Conservation (phyloP, 1,140 invertebrate genomes). For the Gonioctena quinquepunctata region DNA sequence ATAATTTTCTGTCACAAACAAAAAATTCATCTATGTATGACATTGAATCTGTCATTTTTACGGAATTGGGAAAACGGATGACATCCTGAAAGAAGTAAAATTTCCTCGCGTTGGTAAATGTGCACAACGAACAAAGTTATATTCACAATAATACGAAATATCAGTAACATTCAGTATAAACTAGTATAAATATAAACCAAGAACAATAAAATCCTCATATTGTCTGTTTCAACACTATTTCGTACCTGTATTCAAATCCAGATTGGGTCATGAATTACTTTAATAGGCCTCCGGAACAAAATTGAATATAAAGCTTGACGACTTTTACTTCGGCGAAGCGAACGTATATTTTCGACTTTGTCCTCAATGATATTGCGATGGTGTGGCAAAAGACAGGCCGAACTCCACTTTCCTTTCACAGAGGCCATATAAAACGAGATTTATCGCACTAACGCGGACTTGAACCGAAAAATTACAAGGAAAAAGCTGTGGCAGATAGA, state of each 20-base stretch:
- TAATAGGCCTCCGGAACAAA: not conserved
- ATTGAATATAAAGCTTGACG: not conserved
- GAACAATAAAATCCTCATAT: not conserved
- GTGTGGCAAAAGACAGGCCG: conserved; percentile 20
- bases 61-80: too few species aligned
- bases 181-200: too few species aligned
- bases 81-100: too few species aligned
- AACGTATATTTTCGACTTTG: conserved; percentile 1
- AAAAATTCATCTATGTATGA: too few species aligned
- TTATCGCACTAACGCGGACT: conserved; percentile 10
- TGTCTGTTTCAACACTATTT: not conserved
- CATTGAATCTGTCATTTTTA: too few species aligned
- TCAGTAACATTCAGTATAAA: too few species aligned
- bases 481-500: conserved; percentile 19
- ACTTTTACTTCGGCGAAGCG: not conserved
- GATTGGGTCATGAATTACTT: not conserved
- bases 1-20: too few species aligned
- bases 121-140: too few species aligned
- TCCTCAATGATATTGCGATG: conserved; percentile 14
- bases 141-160: too few species aligned
- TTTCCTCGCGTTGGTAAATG: not conserved
- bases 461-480: conserved; percentile 19
- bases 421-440: conserved; percentile 20
- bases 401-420: conserved; percentile 18
- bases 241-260: not conserved